Evolutionary conservation across 2,797 vertebrate species (phyloP).

Genomic region (Myotis vivesi): DNA sequence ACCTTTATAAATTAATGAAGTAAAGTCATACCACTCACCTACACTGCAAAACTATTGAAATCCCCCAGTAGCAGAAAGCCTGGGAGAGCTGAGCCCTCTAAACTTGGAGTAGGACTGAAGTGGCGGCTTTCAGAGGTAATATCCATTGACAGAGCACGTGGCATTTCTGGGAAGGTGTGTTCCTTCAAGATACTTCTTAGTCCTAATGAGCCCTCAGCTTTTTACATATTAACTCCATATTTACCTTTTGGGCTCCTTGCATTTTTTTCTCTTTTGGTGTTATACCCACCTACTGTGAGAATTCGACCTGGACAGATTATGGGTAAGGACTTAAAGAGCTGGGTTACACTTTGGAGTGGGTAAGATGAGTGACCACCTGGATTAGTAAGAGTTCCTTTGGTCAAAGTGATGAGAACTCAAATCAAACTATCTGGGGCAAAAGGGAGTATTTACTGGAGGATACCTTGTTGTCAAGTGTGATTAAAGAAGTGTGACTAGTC

Average conservation of each 20-base stretch:
- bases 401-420: neutral
- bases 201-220: neutral
- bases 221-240: neutral
- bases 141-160: neutral
- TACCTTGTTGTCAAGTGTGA: neutral
- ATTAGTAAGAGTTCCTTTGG: neutral
- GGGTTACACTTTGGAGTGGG: neutral
- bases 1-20: neutral
- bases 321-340: neutral
- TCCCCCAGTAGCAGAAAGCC: neutral
- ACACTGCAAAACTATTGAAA: neutral
- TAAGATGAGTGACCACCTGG: neutral
- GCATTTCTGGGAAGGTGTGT: neutral
- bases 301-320: neutral
- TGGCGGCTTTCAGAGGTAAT: neutral
- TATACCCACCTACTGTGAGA: neutral
- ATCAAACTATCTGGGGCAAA: neutral
- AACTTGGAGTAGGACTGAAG: neutral
- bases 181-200: neutral
- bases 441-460: neutral
- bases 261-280: neutral
- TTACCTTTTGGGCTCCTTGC: neutral
- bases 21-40: neutral
- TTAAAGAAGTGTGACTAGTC: neutral
- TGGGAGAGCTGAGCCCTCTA: neutral